Percentiles rank a stretch among this genome's conserved stretches.
Conservation (phyloP, 2,113 vertebrate genomes). For the Microcebus ravelobensis region DNA sequence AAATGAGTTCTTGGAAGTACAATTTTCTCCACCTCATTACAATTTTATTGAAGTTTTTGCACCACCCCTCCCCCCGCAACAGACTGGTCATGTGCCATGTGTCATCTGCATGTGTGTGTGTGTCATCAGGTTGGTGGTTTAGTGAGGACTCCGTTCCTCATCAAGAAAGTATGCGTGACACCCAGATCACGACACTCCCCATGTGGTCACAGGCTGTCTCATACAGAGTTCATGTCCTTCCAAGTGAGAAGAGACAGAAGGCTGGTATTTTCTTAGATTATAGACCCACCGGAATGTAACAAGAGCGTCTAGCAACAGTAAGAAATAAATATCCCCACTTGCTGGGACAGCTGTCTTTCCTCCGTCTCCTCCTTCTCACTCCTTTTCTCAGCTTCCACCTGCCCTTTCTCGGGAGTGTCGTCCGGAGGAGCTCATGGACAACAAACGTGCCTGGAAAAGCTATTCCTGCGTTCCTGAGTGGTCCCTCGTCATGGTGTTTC, state of each 20-base stretch:
- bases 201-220: not conserved
- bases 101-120: not conserved
- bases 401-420: not conserved
- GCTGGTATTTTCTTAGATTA: conserved; percentile 54
- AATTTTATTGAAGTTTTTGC: not conserved
- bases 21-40: not conserved
- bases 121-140: not conserved
- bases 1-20: not conserved
- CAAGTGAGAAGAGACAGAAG: not conserved
- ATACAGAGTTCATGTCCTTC: conserved; percentile 18
- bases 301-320: not conserved
- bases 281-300: conserved; percentile 26
- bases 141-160: not conserved
- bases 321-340: conserved; percentile 56
- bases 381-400: not conserved
- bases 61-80: not conserved
- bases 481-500: not conserved
- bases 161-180: not conserved
- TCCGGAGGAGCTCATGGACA: not conserved
- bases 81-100: fast-evolving
- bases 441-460: not conserved
- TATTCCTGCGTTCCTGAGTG: no score
- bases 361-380: not conserved
- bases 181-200: not conserved
- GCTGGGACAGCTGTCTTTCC: conserved; percentile 52